Percentiles rank a stretch among this genome's conserved stretches.
Evolutionary conservation across 2,888 invertebrate species (phyloP).

Genomic region (Ormyrus rosae): DNA sequence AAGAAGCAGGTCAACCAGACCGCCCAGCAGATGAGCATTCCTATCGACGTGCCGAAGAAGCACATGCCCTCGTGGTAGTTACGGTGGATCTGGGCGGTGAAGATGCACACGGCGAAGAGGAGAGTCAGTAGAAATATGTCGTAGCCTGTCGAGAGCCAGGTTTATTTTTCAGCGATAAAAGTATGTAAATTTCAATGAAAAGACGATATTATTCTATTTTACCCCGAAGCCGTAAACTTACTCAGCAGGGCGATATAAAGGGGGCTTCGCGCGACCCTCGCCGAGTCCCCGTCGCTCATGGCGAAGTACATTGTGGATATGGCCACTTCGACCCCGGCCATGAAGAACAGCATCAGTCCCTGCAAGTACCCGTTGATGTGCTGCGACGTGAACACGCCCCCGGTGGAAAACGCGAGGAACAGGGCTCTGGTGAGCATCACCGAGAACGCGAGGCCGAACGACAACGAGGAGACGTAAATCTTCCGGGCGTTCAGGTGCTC

Average conservation of each 20-base stretch:
- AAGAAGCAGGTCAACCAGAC: constrained; percentile 82
- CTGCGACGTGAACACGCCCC: constrained; percentile 82
- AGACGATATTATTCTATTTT: neutral
- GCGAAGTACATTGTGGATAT: constrained; percentile 70
- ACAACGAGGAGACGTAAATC: constrained; percentile 79
- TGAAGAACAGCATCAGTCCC: constrained; percentile 81
- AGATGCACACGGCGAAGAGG: constrained; percentile 79
- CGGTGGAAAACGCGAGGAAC: constrained; percentile 82
- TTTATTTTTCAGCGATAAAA: no score
- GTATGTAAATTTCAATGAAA: neutral
- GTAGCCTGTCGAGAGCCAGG: constrained; percentile 78
- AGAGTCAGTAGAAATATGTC: constrained; percentile 80
- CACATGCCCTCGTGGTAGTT: constrained; percentile 82
- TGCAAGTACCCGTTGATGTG: constrained; percentile 85
- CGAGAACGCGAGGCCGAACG: constrained; percentile 81
- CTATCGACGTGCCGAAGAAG: constrained; percentile 78
- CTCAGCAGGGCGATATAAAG: constrained; percentile 76
- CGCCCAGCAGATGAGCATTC: constrained; percentile 73
- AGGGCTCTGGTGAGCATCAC: constrained; percentile 81
- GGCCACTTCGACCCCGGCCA: constrained; percentile 79
- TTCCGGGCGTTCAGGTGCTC: constrained; percentile 78
- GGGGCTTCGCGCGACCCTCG: constrained; percentile 71
- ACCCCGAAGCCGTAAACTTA: constrained; percentile 54
- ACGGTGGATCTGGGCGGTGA: constrained; percentile 81
- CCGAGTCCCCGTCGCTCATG: constrained; percentile 66